phyloP scores from a whole-genome alignment of 2,888 invertebrate genomes.

The Xylophagus ater region DNA sequence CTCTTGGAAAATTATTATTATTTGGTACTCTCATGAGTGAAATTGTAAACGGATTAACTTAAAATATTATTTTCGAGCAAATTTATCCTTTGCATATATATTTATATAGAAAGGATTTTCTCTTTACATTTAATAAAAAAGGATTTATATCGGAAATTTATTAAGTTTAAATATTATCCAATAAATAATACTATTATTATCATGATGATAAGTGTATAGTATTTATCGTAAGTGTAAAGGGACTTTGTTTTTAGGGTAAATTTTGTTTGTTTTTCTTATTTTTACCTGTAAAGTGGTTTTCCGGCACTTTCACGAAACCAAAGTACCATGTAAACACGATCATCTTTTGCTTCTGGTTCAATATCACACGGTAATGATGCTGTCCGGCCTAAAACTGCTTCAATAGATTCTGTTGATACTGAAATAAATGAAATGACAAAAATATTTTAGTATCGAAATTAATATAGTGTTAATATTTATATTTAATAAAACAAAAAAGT shows the following conservation, averaged over 20 bases:
- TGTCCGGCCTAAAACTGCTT: conserved; percentile 72
- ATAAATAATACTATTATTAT: too few species aligned
- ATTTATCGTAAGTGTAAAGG: background rate
- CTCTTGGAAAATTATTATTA: conserved; percentile 14
- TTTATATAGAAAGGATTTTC: conserved; percentile 7
- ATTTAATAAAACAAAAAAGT: conserved; percentile 1
- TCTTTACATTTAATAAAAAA: too few species aligned
- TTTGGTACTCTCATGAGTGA: conserved; percentile 15
- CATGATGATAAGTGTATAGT: too few species aligned
- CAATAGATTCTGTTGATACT: conserved; percentile 62
- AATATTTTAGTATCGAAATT: too few species aligned
- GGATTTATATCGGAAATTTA: too few species aligned
- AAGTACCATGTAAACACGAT: conserved; percentile 82
- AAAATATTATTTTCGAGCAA: conserved; percentile 6
- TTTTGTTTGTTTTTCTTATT: too few species aligned
- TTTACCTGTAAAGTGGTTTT: conserved; percentile 87
- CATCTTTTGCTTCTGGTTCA: conserved; percentile 69
- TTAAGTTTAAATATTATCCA: too few species aligned
- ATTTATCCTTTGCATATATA: conserved; percentile 3
- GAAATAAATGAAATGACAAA: conserved; percentile 34
- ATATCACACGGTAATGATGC: conserved; percentile 84
- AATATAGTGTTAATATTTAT: background rate
- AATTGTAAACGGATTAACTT: conserved; percentile 15
- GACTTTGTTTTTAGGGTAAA: too few species aligned
- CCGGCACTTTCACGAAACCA: conserved; percentile 82